A percentile compares a stretch with the other conserved stretches of the same genome.
phyloP scores from a whole-genome alignment of 2,888 invertebrate genomes.

The Pseudococcus viburni region DNA sequence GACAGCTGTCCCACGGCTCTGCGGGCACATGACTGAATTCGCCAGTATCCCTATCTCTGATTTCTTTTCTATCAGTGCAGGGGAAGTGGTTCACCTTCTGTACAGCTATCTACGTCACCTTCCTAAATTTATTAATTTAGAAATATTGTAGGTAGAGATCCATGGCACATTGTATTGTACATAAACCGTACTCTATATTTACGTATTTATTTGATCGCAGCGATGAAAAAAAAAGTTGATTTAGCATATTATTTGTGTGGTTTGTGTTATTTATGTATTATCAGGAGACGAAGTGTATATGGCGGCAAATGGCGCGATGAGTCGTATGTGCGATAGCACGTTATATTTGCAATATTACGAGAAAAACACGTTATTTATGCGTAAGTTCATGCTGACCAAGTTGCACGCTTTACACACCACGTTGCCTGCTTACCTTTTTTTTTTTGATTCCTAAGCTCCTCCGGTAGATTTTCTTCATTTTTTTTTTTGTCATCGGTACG shows the following conservation, averaged over 20 bases:
- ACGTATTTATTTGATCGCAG: not conserved
- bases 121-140: too few species aligned
- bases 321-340: conserved; percentile 62
- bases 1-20: too few species aligned
- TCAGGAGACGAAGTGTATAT: conserved; percentile 61
- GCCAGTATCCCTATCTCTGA: too few species aligned
- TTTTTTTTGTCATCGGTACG: not conserved
- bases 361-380: conserved; percentile 63
- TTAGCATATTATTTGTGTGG: conserved; percentile 32
- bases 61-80: too few species aligned
- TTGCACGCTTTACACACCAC: conserved; percentile 51
- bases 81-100: too few species aligned
- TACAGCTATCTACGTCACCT: too few species aligned
- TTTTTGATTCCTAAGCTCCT: not conserved
- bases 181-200: not conserved
- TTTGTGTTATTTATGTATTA: conserved; percentile 55
- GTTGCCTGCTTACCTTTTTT: conserved; percentile 3
- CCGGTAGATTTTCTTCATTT: not conserved
- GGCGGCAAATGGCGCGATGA: conserved; percentile 31
- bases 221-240: conserved; percentile 1
- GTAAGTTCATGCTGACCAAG: conserved; percentile 60
- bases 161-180: not conserved
- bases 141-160: too few species aligned
- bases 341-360: conserved; percentile 64
- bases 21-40: too few species aligned